These are phyloP conservation scores for Goniozus legneri DNA, from an alignment of 1,140 invertebrate genomes.

Conservation along the genomic window DNA sequence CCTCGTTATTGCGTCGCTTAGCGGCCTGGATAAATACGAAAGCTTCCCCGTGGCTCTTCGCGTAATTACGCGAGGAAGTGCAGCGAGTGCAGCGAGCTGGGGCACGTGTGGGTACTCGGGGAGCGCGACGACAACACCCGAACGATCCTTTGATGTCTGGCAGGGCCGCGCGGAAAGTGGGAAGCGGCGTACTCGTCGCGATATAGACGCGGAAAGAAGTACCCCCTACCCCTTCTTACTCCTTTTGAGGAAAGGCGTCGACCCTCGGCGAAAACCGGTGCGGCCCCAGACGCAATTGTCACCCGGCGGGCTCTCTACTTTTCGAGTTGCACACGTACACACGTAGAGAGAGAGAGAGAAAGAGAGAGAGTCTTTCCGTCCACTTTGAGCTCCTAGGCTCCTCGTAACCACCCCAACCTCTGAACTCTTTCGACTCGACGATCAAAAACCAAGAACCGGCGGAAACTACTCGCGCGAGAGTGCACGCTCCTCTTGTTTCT, in stretches of 20 bases:
- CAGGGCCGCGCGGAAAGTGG: slow-evolving; percentile 55
- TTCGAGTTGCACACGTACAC: too few species aligned
- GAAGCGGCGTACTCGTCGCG: background rate
- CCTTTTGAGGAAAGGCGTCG: slow-evolving; percentile 45
- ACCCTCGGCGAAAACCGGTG: slow-evolving; percentile 41
- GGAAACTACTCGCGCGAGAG: too few species aligned
- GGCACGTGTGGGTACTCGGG: slow-evolving; percentile 9
- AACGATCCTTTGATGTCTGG: slow-evolving; percentile 57
- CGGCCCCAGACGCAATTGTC: slow-evolving; percentile 49
- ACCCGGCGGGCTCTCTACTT: slow-evolving; percentile 32
- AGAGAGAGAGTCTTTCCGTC: too few species aligned
- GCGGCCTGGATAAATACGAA: slow-evolving; percentile 12
- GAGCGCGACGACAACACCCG: slow-evolving; percentile 5
- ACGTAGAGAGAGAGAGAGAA: too few species aligned
- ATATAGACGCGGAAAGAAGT: slow-evolving; percentile 25
- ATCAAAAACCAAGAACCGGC: too few species aligned
- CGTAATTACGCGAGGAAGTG: slow-evolving; percentile 22
- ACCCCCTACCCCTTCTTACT: too few species aligned
- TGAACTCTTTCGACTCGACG: too few species aligned
- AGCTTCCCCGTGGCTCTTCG: slow-evolving; percentile 2
- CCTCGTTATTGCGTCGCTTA: slow-evolving; percentile 17
- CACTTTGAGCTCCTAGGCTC: too few species aligned
- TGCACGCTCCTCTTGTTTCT: too few species aligned
- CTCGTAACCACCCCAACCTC: too few species aligned
- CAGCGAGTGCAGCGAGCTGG: too few species aligned